Evolutionary conservation across 2,888 invertebrate genomes (phyloP), one percentile per base, ranked within the genome.

Genomic region (Coenonympha glycerion): DNA sequence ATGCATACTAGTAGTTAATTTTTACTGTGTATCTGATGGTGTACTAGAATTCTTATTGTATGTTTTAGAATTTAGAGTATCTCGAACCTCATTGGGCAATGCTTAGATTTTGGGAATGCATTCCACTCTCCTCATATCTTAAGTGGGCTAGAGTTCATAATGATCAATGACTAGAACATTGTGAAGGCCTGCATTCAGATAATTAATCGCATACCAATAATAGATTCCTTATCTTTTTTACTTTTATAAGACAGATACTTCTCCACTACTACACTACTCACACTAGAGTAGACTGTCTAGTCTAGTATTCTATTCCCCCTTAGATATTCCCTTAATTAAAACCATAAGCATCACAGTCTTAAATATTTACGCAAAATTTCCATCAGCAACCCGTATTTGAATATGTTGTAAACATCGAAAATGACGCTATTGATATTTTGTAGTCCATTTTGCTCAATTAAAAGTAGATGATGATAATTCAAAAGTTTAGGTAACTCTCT

Each of bases 361-460:
- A 71, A 69, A 68, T 63, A 59, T 59, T 57, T 62, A 79, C 74
- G 73, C 65, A 69, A 78, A 79, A n/a, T n/a, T 72, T 58, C 37
- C 52, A 50, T 52, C 68, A 68, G 68, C 64, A 55, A 72, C 59
- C 54, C 63, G 67, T 71, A 69, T 71, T 69, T 66, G 73, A 71
- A 64, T 66, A 63, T 66, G 63, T 68, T 68, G 67, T 69, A 59
- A 56, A 61, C 63, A 74, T 72, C 71, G 68, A 71, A 66, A 67
- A 51, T 78, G 75, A 77, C 78, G 77, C 77, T 73, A 77, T 53
- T 61, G 19, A 33, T 28, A 49, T 57, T 61, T 51, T n/a, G n/a
- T n/a, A n/a, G n/a, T n/a, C n/a, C 18, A 1, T 5, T 8, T 3
- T 28, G 9, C 11, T 40, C 1, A 9, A 24, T 24, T 40, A 15